Evolutionary conservation across 2,113 vertebrate genomes (phyloP), one percentile per base, ranked within the genome.

Genomic region (Dromiciops gliroides): DNA sequence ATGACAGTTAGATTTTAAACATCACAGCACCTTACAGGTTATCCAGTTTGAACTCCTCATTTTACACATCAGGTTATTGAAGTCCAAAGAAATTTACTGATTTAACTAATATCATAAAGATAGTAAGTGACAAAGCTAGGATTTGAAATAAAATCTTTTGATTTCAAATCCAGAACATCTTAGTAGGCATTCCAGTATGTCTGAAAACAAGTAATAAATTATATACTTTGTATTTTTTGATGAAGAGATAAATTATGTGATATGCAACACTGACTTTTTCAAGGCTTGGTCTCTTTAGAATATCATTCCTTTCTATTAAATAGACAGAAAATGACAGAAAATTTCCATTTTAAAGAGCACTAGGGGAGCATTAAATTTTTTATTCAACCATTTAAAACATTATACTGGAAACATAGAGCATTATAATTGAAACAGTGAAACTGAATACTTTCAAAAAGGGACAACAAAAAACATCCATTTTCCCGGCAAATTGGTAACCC

Each of bases 341-440:
- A 91, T 10, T 52, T 90, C 89, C 89, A 75, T 93, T 96, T 92
- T 91, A 95, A 96, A 89, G 16, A 28, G 0, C 26, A 92, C 7
- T 48, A 75, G 0, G 51, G 90, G 75, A 12, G 91, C 28, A 93
- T 88, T 93, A 88, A 92, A 23, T 49, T 51, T 96, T 49, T 89
- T 25, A 67, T 50, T 28, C 8, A 67, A 89, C 9, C 48, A 9
- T 91, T 97, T 92, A 83, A 91, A 94, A 89, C 49, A 11, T 31
- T 95, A 48, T 2, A 94, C 53, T 7, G 44, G 28, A 95, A 67
- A 89, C 37, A 53, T 25, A 50, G 56, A 52, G 53, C 47, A 37
- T 91, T 93, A 24, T 16, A 28, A 60, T 6, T 93, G 19, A 91
- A 95, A 53, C 26, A 23, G 11, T 47, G 49, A 16, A 93, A 95